Percentiles rank a stretch among this genome's conserved stretches.
These are phyloP conservation scores for Caenorhabditis afra DNA, from an alignment of 2,888 invertebrate species.

Conservation along the genomic window DNA sequence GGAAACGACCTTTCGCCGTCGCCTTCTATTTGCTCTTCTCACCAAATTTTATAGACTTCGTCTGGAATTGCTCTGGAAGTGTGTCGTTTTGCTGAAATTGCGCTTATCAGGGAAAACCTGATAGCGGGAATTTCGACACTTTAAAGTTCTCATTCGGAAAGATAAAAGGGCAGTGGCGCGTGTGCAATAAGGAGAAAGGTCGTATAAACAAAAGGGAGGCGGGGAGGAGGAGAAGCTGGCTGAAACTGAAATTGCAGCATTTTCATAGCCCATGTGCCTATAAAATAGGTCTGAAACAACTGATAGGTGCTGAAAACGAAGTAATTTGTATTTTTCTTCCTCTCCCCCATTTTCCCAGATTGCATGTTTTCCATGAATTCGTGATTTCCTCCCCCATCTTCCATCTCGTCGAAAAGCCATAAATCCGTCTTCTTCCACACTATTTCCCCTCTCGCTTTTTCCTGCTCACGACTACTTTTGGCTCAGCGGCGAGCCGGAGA, in stretches of 20 bases:
- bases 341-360: not conserved
- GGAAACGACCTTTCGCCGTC: not conserved
- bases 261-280: no score
- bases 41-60: not conserved
- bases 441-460: slow-evolving; percentile 3
- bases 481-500: slow-evolving; percentile 2
- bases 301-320: no score
- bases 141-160: no score
- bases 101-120: no score
- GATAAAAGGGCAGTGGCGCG: no score
- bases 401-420: not conserved
- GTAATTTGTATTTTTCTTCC: not conserved
- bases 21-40: not conserved
- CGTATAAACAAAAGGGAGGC: no score
- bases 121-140: no score
- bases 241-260: not conserved
- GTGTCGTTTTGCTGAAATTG: no score
- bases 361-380: not conserved
- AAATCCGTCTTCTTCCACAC: not conserved
- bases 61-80: no score
- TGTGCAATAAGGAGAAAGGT: no score
- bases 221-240: no score
- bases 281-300: no score
- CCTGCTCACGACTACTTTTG: slow-evolving; percentile 51
- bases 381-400: not conserved